phyloP scores from a whole-genome alignment of 2,888 invertebrate species.

The Oxystoma pomonae region DNA sequence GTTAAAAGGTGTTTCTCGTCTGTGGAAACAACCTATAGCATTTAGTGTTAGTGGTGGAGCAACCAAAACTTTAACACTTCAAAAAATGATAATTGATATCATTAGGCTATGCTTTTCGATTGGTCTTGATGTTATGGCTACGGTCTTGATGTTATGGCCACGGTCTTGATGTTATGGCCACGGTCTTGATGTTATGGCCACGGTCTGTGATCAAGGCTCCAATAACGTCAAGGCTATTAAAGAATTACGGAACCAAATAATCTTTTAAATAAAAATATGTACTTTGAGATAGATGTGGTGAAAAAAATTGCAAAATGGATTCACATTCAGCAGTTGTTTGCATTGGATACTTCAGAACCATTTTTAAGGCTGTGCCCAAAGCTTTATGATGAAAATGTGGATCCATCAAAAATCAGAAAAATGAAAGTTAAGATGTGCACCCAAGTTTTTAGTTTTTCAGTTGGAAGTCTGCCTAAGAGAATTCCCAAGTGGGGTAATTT shows the following conservation, averaged over 20 bases:
- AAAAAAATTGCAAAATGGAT: constrained; percentile 18
- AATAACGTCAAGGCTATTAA: no score
- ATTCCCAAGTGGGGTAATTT: constrained; percentile 22
- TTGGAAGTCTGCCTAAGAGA: constrained; percentile 21
- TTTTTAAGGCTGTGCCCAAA: constrained; percentile 16
- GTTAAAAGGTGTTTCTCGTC: constrained; percentile 24
- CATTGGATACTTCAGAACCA: constrained; percentile 10
- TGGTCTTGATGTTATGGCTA: constrained; percentile 30
- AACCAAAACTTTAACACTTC: constrained; percentile 20
- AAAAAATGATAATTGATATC: constrained; percentile 19
- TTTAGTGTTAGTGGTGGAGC: constrained; percentile 26
- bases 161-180: constrained; percentile 30
- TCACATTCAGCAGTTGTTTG: constrained; percentile 19
- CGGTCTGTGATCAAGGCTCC: no score
- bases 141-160: constrained; percentile 35
- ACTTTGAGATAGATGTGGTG: constrained; percentile 12
- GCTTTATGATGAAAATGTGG: constrained; percentile 22
- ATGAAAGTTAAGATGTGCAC: constrained; percentile 24
- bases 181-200: no score
- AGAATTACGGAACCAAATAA: no score
- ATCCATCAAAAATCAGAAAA: constrained; percentile 22
- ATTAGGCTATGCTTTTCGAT: constrained; percentile 21
- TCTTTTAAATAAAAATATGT: constrained; percentile 15
- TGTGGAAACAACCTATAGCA: constrained; percentile 32
- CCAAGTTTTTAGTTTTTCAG: constrained; percentile 22